Evolutionary conservation across 2,113 vertebrate species (phyloP), one percentile per base, ranked within the genome.

Genomic region (Salvelinus namaycush): DNA sequence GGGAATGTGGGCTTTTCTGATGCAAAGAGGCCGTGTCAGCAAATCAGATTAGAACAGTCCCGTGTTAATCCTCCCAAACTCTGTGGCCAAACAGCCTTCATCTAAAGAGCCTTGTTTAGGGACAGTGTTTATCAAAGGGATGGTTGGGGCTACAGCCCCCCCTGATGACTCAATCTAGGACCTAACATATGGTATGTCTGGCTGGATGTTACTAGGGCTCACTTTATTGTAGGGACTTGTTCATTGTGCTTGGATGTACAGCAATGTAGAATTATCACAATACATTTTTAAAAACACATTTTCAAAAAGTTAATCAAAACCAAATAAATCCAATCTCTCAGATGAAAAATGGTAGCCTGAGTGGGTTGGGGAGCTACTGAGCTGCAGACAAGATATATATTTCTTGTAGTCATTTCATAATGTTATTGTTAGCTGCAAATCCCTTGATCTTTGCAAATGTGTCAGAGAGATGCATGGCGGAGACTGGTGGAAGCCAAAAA

Each of bases 1-100:
- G 74, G 79, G 79, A 81, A 84, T 49, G 76, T 76, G 65, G 57
- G 69, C 81, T 81, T 86, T 90, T 90, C 81, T 83, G 75, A 90
- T 88, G 86, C 81, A 86, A 80, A 87, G 79, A 79, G 70, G 26
- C 69, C 74, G 79, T 65, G 60, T 68, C 72, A 87, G 75, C 68
- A 66, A 86, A 84, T 79, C 70, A 86, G 75, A 75, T 86, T 85
- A 81, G 75, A 72, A 3, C 5, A 26, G 75, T 49, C 22, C 48
- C 54, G 71, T 60, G 24, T 69, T 81, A 87, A 79, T 83, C 83
- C 79, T 68, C 24, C 39, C 73, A 64, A 68, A 85, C 79, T 81
- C 83, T 67, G 16, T 77, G 73, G 76, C 77, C 79, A 72, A 75
- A 77, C 48, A 86, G 76, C 76, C 69, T 69, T 84, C 77, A 73